Evolutionary conservation across 2,888 invertebrate species (phyloP), one percentile per base, ranked within the genome.

Genomic region (Mythimna ferrago): DNA sequence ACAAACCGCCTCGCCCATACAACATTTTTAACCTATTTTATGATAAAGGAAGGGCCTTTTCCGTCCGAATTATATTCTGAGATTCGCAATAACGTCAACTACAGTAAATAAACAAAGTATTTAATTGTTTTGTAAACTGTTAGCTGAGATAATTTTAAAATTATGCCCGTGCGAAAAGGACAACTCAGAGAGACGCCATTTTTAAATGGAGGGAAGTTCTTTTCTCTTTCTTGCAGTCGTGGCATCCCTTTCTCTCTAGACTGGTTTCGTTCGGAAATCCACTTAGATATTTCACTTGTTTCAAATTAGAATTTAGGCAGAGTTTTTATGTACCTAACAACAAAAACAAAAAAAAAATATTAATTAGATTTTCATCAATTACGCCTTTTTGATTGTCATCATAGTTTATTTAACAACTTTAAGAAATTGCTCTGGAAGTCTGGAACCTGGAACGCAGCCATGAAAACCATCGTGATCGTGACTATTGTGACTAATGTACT

Each of bases 141-240:
- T 87, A 87, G 83, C 86, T 83, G 84, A 86, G 85, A 86, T 88
- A 89, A 85, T 87, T 82, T 77, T 53, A 72, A 88, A 89, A 88
- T 76, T 88, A 86, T 65, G 78, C 86, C 88, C 86, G 94, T 93
- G 93, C 89, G 94, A 94, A 93, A 94, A 93, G 92, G 95, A 95
- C 94, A 94, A 93, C 95, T 95, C 94, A 94, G 85, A 91, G 76
- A 89, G 95, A 95, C 95, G 95, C 95, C 95, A 96, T 95, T 91
- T 94, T 93, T 91, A 68, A 83, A 82, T 82, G 85, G 86, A 81
- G 77, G 73, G 66, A 84, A 81, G 56, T 32, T 65, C 3, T 69
- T 76, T 70, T 86, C 86, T 80, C 82, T 75, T 78, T 85, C 81
- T 71, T 66, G 53, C 74, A 68, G 69, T 82, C 70, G 66, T 79